These are phyloP conservation scores for Oreochromis grahami DNA, from an alignment of 2,797 vertebrate genomes.

Conservation along the genomic window DNA sequence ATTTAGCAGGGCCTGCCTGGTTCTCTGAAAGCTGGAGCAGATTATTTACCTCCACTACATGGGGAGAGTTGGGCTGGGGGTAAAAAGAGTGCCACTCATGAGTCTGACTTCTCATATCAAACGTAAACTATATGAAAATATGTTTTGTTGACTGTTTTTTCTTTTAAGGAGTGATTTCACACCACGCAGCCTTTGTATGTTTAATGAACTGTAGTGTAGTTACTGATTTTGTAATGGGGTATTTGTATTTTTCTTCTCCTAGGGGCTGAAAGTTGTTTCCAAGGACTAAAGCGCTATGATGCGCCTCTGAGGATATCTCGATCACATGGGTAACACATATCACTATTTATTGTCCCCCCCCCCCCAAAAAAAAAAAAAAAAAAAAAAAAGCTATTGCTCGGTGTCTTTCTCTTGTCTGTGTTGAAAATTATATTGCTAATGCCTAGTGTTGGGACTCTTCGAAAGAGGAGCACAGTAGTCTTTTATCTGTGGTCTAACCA, in stretches of 20 bases:
- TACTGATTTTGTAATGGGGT: neutral
- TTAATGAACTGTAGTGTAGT: neutral
- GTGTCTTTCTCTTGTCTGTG: neutral
- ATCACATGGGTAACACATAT: constrained; percentile 74
- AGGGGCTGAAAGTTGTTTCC: constrained; percentile 42
- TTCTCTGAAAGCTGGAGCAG: neutral
- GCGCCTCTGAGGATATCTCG: constrained; percentile 58
- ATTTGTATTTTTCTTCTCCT: neutral
- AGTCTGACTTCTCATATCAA: neutral
- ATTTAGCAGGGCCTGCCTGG: neutral
- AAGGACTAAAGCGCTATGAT: constrained; percentile 40
- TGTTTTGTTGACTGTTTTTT: neutral
- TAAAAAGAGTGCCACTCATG: neutral
- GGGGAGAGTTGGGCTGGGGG: neutral
- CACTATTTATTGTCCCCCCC: neutral
- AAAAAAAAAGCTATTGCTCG: neutral
- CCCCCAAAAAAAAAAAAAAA: too few species aligned
- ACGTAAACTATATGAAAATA: neutral
- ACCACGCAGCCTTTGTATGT: neutral
- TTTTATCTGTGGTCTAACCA: neutral
- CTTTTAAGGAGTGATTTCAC: neutral
- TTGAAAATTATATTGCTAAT: neutral
- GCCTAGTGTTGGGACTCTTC: neutral
- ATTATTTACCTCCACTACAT: neutral
- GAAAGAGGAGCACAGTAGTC: neutral